These are phyloP conservation scores for Formicarius rufipectus DNA, from an alignment of 2,113 vertebrate species.

Conservation along the genomic window DNA sequence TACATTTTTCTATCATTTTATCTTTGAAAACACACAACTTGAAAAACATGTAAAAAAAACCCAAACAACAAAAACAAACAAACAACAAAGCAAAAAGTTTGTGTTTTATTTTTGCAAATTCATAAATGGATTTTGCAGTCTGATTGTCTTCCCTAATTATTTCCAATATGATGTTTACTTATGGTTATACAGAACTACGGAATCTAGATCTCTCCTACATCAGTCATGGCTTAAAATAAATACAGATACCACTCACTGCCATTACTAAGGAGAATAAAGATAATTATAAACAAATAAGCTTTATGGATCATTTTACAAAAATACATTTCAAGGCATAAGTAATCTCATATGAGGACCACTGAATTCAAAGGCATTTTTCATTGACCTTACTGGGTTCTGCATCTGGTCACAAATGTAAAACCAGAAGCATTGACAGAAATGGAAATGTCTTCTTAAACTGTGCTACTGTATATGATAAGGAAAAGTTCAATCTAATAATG, in stretches of 20 bases:
- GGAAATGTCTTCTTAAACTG: conserved; percentile 17
- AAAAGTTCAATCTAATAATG: neutral
- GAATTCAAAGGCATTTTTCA: neutral
- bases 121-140: neutral
- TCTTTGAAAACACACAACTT: neutral
- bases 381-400: neutral
- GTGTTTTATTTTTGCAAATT: neutral
- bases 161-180: neutral
- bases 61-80: neutral
- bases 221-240: neutral
- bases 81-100: neutral
- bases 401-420: neutral
- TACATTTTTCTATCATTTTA: neutral
- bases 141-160: neutral
- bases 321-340: neutral
- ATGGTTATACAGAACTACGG: neutral
- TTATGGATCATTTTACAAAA: neutral
- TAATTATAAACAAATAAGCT: neutral
- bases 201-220: neutral
- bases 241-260: neutral
- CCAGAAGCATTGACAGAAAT: neutral
- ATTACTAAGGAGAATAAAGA: neutral
- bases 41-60: no score
- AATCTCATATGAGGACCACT: neutral
- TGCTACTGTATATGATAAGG: neutral